A percentile compares a stretch with the other conserved stretches of the same genome.
phyloP scores from a whole-genome alignment of 2,113 vertebrate genomes.

The Pelusios castaneus region DNA sequence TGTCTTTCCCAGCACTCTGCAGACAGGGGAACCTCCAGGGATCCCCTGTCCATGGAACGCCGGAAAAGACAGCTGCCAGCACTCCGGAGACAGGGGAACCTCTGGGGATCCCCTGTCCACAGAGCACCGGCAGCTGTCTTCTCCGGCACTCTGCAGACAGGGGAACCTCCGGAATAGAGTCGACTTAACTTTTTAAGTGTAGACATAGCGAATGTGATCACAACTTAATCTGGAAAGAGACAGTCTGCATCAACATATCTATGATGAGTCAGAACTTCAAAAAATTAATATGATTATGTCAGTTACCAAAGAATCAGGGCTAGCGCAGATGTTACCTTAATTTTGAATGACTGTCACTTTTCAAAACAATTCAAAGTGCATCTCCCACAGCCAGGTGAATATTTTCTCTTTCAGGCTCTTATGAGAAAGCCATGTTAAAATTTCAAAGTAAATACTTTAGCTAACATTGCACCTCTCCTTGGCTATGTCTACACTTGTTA shows the following conservation, averaged over 20 bases:
- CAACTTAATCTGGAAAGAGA: slow-evolving; percentile 1
- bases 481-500: too few relatives aligned
- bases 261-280: slow-evolving; percentile 12
- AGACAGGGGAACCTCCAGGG: too few relatives aligned
- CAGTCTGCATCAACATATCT: not conserved
- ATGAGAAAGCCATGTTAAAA: slow-evolving; percentile 29
- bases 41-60: too few relatives aligned
- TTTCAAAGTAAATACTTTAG: slow-evolving; percentile 34
- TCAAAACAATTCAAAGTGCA: not conserved
- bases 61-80: too few relatives aligned
- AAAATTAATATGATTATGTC: slow-evolving; percentile 2
- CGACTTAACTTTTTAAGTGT: too few relatives aligned
- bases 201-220: not conserved
- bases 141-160: too few relatives aligned
- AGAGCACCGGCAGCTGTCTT: too few relatives aligned
- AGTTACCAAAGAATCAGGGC: not conserved
- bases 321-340: not conserved
- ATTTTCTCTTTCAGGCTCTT: not conserved
- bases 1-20: too few relatives aligned
- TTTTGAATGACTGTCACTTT: slow-evolving; percentile 28
- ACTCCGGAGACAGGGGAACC: too few relatives aligned
- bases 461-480: slow-evolving; percentile 31
- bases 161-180: too few relatives aligned
- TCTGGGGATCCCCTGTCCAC: too few relatives aligned
- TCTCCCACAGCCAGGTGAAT: not conserved